Conservation (phyloP, 1,140 invertebrate species). For the Rhopalosiphum padi region DNA sequence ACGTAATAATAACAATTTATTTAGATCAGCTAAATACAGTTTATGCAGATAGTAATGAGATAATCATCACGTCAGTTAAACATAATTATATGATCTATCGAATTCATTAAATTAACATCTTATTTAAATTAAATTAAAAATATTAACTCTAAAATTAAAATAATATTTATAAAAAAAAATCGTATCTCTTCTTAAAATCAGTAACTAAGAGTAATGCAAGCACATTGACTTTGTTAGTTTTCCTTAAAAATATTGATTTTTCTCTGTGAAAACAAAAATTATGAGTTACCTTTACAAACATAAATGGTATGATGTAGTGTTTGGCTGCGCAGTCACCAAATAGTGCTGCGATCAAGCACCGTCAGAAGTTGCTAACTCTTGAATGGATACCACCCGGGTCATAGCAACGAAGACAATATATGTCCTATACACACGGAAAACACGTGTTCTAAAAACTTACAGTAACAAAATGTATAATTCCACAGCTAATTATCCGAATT, state of each 20-base stretch:
- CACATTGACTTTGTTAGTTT: background rate
- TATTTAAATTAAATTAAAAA: background rate
- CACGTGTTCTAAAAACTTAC: too few relatives aligned
- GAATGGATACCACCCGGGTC: too few relatives aligned
- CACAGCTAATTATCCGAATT: too few relatives aligned
- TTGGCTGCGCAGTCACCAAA: too few relatives aligned
- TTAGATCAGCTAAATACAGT: background rate
- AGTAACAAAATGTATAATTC: too few relatives aligned
- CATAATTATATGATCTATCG: background rate
- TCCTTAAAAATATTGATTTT: background rate
- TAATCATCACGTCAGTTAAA: background rate
- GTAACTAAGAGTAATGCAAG: background rate
- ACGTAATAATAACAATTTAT: background rate
- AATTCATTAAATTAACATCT: background rate
- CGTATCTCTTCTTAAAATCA: background rate
- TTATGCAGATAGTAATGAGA: background rate
- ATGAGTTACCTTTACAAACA: background rate
- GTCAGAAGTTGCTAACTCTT: too few relatives aligned
- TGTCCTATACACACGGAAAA: too few relatives aligned
- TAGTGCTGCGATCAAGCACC: too few relatives aligned
- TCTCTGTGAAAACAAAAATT: background rate
- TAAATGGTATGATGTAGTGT: too few relatives aligned
- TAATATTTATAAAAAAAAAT: background rate
- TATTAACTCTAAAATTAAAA: background rate
- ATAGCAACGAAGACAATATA: too few relatives aligned